These are phyloP conservation scores for Muricea muricata DNA, from an alignment of 92 coral and sea anemone genomes.

Conservation along the genomic window DNA sequence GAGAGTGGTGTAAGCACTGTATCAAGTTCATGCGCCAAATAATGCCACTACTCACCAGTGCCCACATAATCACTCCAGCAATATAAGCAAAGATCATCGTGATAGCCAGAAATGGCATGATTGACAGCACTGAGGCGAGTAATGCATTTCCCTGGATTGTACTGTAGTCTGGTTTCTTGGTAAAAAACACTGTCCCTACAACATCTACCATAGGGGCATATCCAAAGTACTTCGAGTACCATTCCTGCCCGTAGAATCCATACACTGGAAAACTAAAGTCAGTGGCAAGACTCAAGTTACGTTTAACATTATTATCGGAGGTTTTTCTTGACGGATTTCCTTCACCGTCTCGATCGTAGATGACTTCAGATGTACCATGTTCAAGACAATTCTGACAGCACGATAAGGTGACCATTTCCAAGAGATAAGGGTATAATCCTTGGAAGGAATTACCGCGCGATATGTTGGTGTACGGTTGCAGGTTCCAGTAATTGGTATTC, in stretches of 20 bases:
- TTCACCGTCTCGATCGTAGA: conserved; percentile 71
- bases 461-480: conserved; percentile 74
- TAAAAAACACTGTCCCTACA: conserved; percentile 80
- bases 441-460: not conserved
- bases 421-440: conserved; percentile 80
- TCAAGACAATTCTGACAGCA: conserved; percentile 78
- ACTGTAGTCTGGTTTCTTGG: conserved; percentile 57
- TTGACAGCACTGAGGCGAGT: conserved; percentile 49
- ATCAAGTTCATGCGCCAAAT: no score
- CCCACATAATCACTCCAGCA: conserved; percentile 81
- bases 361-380: conserved; percentile 80
- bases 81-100: conserved; percentile 63
- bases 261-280: conserved; percentile 84
- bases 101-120: conserved; percentile 70
- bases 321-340: conserved; percentile 60
- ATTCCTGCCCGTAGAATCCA: conserved; percentile 79
- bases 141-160: conserved; percentile 56
- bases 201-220: conserved; percentile 57
- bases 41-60: conserved; percentile 72
- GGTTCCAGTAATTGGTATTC: conserved; percentile 75
- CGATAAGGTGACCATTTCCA: conserved; percentile 65
- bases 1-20: no score
- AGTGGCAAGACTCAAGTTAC: not conserved
- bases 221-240: conserved; percentile 44
- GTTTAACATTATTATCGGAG: conserved; percentile 63